phyloP scores from a whole-genome alignment of 1,140 invertebrate genomes.

The Musca vetustissima region DNA sequence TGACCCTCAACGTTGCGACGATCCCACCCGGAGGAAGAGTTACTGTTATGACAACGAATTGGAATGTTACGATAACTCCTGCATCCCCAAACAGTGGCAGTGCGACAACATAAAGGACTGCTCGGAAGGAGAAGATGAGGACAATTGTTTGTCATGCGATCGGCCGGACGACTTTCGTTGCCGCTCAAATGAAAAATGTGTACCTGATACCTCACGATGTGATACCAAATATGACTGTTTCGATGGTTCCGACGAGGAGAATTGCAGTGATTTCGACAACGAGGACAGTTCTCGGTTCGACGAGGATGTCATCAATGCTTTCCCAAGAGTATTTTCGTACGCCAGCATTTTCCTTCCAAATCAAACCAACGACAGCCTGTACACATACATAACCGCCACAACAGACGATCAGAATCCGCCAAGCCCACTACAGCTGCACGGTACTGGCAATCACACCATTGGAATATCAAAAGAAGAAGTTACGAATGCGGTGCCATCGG shows the following conservation, averaged over 20 bases:
- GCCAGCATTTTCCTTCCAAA: conserved; percentile 50
- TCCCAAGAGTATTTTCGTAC: conserved; percentile 48
- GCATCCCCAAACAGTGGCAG: conserved; percentile 63
- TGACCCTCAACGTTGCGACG: conserved; percentile 55
- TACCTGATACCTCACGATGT: conserved; percentile 73
- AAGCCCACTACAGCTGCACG: conserved; percentile 44
- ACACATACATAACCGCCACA: conserved; percentile 46
- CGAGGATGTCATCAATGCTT: conserved; percentile 44
- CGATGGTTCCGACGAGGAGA: conserved; percentile 75
- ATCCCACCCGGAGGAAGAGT: conserved; percentile 50
- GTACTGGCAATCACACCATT: conserved; percentile 31
- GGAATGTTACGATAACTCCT: conserved; percentile 65
- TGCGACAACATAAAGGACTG: conserved; percentile 72
- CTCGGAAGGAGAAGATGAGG: conserved; percentile 65
- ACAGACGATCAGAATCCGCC: conserved; percentile 48
- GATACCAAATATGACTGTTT: conserved; percentile 81
- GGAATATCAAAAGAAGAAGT: conserved; percentile 38
- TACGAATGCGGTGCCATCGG: conserved; percentile 18
- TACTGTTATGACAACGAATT: conserved; percentile 63
- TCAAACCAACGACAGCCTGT: conserved; percentile 46
- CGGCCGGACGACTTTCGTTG: conserved; percentile 61
- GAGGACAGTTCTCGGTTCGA: conserved; percentile 38
- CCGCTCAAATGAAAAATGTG: conserved; percentile 64
- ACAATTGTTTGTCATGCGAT: conserved; percentile 61
- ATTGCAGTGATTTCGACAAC: conserved; percentile 55